phyloP scores from a whole-genome alignment of 2,888 invertebrate genomes.

The Phorcus lineatus region DNA sequence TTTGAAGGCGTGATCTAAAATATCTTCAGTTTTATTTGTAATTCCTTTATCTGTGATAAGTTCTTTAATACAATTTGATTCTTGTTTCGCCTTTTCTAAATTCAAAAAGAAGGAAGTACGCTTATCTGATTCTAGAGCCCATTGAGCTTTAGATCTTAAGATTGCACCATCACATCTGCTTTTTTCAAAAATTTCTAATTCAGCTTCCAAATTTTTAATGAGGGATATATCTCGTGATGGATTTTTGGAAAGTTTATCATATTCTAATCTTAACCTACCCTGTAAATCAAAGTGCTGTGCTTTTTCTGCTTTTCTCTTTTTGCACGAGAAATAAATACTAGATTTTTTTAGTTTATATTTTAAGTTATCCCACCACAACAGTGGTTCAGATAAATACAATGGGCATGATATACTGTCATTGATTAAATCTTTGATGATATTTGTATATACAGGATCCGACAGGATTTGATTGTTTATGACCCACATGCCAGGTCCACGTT shows the following conservation, averaged over 20 bases:
- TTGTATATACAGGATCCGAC: slow-evolving; percentile 13
- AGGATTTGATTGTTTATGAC: slow-evolving; percentile 24
- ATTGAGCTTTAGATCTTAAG: not conserved
- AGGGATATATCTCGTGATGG: no score
- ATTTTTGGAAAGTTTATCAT: no score
- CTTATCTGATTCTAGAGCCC: not conserved
- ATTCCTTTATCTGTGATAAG: not conserved
- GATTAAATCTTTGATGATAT: not conserved
- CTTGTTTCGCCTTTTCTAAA: not conserved
- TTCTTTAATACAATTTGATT: not conserved
- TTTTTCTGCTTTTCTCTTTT: not conserved
- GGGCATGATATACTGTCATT: not conserved
- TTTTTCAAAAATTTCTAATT: no score
- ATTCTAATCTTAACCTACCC: no score
- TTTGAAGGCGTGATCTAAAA: not conserved
- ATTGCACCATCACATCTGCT: not conserved
- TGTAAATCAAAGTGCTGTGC: no score
- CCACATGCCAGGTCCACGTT: slow-evolving; percentile 29
- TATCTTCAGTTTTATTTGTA: not conserved
- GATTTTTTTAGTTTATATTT: slow-evolving; percentile 29
- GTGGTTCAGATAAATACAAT: slow-evolving; percentile 3
- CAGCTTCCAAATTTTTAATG: no score
- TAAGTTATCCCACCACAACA: slow-evolving; percentile 34
- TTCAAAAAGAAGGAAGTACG: not conserved
- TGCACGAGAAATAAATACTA: slow-evolving; percentile 2